Conservation (phyloP, 2,113 vertebrate genomes). For the Azemiops feae region DNA sequence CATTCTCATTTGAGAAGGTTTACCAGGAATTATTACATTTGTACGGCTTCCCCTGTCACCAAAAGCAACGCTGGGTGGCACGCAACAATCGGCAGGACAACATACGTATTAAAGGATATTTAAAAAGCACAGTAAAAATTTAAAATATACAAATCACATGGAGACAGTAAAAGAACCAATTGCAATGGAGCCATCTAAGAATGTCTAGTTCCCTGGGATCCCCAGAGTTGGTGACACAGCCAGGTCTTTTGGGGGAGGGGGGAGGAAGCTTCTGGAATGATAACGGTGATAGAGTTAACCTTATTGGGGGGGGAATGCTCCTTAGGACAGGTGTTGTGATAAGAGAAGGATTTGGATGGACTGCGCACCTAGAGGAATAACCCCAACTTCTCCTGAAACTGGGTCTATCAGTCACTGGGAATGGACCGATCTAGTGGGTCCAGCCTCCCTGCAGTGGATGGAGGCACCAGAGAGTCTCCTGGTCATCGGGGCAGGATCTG, state of each 20-base stretch:
- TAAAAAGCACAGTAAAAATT: not conserved
- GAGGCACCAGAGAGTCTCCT: too few species aligned
- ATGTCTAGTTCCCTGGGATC: not conserved
- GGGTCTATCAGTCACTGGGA: not conserved
- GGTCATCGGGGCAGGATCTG: not conserved
- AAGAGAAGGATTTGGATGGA: not conserved
- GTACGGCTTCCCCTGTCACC: not conserved
- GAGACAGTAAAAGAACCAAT: not conserved
- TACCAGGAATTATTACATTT: not conserved
- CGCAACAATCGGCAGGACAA: not conserved
- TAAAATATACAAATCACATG: not conserved
- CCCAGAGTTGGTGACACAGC: not conserved
- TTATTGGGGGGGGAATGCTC: not conserved
- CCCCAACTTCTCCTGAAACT: not conserved
- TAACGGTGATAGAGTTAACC: too few species aligned
- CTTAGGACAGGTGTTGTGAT: not conserved
- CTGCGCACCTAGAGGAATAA: not conserved
- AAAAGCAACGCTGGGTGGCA: not conserved
- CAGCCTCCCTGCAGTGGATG: too few species aligned
- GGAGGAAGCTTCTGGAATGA: not conserved
- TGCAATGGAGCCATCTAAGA: not conserved
- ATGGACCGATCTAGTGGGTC: not conserved
- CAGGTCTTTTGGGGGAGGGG: not conserved
- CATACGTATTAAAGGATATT: not conserved
- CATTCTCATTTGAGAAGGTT: not conserved